These are phyloP conservation scores for Mantis religiosa DNA, from an alignment of 2,888 invertebrate species.

Conservation along the genomic window DNA sequence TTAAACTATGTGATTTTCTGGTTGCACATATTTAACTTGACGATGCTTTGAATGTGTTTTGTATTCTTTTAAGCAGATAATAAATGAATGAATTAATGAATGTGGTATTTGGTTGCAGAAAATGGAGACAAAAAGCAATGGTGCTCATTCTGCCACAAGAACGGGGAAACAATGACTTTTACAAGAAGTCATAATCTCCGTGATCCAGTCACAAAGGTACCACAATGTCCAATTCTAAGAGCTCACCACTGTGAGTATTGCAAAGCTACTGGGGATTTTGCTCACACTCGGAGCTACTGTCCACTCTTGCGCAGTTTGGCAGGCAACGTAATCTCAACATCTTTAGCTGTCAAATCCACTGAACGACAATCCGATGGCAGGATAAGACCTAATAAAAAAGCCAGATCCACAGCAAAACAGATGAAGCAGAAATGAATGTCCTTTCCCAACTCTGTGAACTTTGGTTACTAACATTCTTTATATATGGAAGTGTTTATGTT, in stretches of 20 bases:
- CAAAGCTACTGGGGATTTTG: conserved; percentile 13
- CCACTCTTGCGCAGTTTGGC: not conserved
- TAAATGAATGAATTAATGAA: no score
- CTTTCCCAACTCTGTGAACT: not conserved
- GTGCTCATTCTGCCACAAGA: conserved; percentile 20
- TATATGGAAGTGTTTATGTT: no score
- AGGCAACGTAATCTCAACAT: not conserved
- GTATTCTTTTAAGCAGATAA: no score
- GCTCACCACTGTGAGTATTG: not conserved
- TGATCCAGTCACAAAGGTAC: not conserved
- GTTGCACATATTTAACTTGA: no score
- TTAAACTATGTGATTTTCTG: no score
- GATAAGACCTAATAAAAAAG: not conserved
- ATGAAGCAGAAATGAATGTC: not conserved
- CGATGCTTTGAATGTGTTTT: no score
- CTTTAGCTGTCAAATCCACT: conserved; percentile 11
- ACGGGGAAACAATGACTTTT: not conserved
- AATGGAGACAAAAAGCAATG: not conserved
- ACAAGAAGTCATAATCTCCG: conserved; percentile 4
- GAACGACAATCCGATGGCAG: conserved; percentile 5
- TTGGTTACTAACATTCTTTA: not conserved
- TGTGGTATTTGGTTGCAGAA: not conserved
- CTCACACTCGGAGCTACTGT: conserved; percentile 22
- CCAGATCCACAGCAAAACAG: not conserved
- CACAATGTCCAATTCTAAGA: conserved; percentile 12